Evolutionary conservation across 2,888 invertebrate species (phyloP), one percentile per base, ranked within the genome.

Genomic region (Dendrolimus houi): DNA sequence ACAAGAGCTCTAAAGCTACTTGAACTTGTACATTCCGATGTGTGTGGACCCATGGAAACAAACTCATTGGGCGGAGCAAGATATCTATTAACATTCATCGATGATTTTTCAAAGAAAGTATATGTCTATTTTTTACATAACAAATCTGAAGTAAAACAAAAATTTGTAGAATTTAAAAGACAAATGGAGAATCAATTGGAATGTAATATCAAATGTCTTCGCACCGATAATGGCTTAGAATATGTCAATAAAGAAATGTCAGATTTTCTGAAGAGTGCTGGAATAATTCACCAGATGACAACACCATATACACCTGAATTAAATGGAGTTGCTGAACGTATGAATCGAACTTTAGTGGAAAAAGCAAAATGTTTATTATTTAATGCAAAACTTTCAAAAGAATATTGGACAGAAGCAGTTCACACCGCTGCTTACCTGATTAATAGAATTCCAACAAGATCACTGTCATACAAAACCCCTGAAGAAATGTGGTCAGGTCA

Each of bases 281-380:
- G 73, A 9, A 77, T 75, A 8, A 54, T 29, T 1, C 69, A 72
- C 56, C 63, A 70, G 56, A 62, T 61, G 0, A 64, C 68, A 0
- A 61, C 66, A 8, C 63, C 75, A 0, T 67, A 72, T 53, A 71
- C 66, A 6, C 72, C 73, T 0, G 64, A 75, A 56, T 69, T 72
- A 52, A 79, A 77, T 64, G 77, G 73, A 1, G n/a, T 69, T 1
- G 64, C 73, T 1, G 78, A 79, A 57, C 53, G 73, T 8, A 60
- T 62, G 61, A 65, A 65, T 54, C 55, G 63, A 13, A 64, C 64
- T 9, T 47, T 65, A 14, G 63, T 64, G 7, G 64, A 65, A 56
- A 42, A 57, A 14, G 63, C 66, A 14, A 58, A 58, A 40, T 64
- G 63, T 29, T 63, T 64, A 64, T 14, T 64, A 10, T 62, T 58